Base-by-base conservation (phyloP, 35 echinoderm and acorn worm genomes). In the Apostichopus parvimensis region DNA sequence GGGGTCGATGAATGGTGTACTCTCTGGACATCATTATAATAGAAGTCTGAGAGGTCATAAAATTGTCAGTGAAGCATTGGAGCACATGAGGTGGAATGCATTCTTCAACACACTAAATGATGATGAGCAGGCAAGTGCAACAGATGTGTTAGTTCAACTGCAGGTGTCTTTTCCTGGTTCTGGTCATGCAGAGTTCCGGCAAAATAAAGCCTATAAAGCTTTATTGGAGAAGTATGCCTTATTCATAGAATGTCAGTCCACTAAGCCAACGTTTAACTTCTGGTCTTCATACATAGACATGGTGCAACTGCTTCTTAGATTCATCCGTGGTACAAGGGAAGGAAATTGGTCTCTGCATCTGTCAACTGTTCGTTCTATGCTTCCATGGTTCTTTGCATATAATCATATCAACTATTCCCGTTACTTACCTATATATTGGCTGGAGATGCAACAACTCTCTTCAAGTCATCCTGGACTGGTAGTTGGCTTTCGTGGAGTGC, bases 311-410 rank as follows among this genome's bases (percentile, higher is more conserved):
- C 56, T 96, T 45, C 87, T 92, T 7, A 23, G 28, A 22, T 82
- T 93, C 53, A 83, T 94, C 82, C 34, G 89, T 54, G 90, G 17
- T 2, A 84, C 90, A 60, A 72, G 87, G 62, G 91, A 89, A 83
- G 91, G 95, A 53, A 78, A 96, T 86, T 96, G 95, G 95, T 45
- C 45, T 55, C 82, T 94, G 15, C 93, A 96, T 87, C 86, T 91
- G 28, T 82, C 95, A 52, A 65, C 60, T 78, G 45, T 91, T 22
- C 73, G 82, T 5, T 87, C 80, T 21, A 23, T 92, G 0, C 22
- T 95, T 53, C 71, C 94, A 79, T 94, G 93, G 93, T 87, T 95
- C 25, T 92, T 95, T 78, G 90, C 94, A 77, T 95, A 95, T 79
- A 73, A 95, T 77, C 54, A 62, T 17, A 90, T 57, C 0, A 94